phyloP scores from a whole-genome alignment of 2,797 vertebrate species.

The Urosaurus nigricauda region DNA sequence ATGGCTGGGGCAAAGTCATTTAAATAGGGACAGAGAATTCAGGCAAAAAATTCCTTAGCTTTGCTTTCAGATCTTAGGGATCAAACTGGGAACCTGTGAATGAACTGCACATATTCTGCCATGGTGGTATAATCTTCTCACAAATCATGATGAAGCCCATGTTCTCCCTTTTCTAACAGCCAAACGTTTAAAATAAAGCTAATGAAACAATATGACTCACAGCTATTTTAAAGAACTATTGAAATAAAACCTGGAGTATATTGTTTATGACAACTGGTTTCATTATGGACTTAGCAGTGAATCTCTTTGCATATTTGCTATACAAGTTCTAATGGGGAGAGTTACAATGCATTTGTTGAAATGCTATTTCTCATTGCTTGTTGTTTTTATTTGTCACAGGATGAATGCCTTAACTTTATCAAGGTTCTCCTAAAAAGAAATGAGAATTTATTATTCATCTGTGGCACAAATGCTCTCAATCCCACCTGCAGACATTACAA shows the following conservation, averaged over 20 bases:
- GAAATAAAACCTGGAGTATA: conserved; percentile 46
- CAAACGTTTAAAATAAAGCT: conserved; percentile 29
- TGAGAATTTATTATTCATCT: conserved; percentile 93
- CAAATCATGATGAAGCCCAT: background rate
- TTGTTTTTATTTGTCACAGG: conserved; percentile 78
- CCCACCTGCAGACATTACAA: conserved; percentile 94
- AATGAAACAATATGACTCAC: conserved; percentile 12
- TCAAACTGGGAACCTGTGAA: too few species aligned
- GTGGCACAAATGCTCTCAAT: conserved; percentile 96
- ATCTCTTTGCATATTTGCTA: background rate
- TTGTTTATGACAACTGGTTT: conserved; percentile 23
- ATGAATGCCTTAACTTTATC: conserved; percentile 98
- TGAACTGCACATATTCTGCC: too few species aligned
- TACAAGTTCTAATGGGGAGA: conserved; percentile 32
- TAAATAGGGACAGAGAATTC: too few species aligned
- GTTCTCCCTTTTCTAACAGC: conserved; percentile 9
- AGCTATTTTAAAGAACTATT: conserved; percentile 32
- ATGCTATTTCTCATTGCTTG: conserved; percentile 20
- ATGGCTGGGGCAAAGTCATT: too few species aligned
- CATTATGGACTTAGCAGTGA: conserved; percentile 25
- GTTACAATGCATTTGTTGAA: conserved; percentile 22
- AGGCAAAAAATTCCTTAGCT: too few species aligned
- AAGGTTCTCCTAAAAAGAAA: conserved; percentile 96
- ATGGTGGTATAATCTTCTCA: too few species aligned
- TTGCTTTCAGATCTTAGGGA: too few species aligned